phyloP scores from a whole-genome alignment of 1,140 invertebrate genomes.

The Drosophila ananassae region DNA sequence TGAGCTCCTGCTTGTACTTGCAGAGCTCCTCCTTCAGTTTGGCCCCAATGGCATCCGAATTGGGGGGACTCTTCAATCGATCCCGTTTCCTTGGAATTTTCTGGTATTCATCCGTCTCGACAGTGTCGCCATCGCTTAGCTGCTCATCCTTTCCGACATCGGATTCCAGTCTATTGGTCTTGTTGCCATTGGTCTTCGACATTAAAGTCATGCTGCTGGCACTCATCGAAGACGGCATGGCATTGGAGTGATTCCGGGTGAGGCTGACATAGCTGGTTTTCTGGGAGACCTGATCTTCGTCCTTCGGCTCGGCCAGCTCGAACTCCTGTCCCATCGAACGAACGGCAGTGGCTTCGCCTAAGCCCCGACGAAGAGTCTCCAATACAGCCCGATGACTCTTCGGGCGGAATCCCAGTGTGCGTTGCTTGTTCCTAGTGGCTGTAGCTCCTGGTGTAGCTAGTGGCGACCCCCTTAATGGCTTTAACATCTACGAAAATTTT shows the following conservation, averaged over 20 bases:
- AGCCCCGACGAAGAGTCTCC: background rate
- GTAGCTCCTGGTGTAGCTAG: slow-evolving; percentile 15
- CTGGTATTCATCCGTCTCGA: slow-evolving; percentile 7
- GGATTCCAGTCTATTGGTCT: background rate
- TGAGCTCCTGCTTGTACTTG: slow-evolving; percentile 77
- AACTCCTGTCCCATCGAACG: slow-evolving; percentile 46
- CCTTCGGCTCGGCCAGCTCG: slow-evolving; percentile 19
- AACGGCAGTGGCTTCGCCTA: background rate
- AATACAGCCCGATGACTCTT: background rate
- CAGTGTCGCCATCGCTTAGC: slow-evolving; percentile 6
- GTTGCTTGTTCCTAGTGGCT: slow-evolving; percentile 5
- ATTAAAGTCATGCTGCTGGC: slow-evolving; percentile 3
- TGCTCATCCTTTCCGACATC: background rate
- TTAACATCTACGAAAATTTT: slow-evolving; percentile 66
- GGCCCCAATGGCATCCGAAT: slow-evolving; percentile 51
- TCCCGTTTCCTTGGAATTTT: slow-evolving; percentile 1
- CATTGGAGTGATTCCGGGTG: background rate
- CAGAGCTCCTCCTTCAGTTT: slow-evolving; percentile 69
- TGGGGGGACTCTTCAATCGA: background rate
- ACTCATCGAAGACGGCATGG: background rate
- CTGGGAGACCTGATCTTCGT: slow-evolving; percentile 5
- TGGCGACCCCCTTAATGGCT: slow-evolving; percentile 7
- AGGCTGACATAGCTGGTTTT: slow-evolving; percentile 45
- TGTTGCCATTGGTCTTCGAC: background rate
- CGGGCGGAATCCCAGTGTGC: slow-evolving; percentile 4